A percentile compares a stretch with the other conserved stretches of the same genome.
These are phyloP conservation scores for Mirounga angustirostris DNA, from an alignment of 2,113 vertebrate genomes.

Conservation along the genomic window DNA sequence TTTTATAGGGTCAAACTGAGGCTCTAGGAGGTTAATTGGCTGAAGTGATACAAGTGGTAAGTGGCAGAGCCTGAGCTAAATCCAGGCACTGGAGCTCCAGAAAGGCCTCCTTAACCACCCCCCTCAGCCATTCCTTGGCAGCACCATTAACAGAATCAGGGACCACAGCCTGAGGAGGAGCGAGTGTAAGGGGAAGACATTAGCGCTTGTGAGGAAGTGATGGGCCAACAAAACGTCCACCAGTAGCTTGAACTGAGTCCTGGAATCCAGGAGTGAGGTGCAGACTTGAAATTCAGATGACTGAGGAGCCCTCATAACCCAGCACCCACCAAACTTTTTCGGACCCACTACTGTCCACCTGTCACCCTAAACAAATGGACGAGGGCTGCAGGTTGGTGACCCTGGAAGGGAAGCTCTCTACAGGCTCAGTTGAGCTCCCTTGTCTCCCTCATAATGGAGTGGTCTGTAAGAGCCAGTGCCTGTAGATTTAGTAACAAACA, in stretches of 20 bases:
- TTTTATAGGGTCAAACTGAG: conserved; percentile 24
- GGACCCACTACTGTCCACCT: background rate
- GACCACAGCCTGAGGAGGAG: background rate
- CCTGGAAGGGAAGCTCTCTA: background rate
- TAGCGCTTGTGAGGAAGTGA: background rate
- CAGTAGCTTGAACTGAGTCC: background rate
- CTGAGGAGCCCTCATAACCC: background rate
- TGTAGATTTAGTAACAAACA: background rate
- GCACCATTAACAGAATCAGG: background rate
- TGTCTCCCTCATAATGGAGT: background rate
- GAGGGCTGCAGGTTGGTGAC: background rate
- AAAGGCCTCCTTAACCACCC: background rate
- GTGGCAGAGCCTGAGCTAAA: background rate
- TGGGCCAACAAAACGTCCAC: background rate
- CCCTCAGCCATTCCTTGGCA: background rate
- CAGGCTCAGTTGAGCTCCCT: background rate
- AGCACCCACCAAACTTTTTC: background rate
- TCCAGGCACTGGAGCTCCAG: background rate
- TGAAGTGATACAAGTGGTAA: background rate
- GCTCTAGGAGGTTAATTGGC: background rate
- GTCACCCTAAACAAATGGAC: background rate
- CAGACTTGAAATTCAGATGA: background rate
- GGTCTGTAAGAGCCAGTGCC: background rate
- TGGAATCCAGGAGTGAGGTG: background rate
- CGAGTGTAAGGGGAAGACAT: background rate